A percentile compares a stretch with the other conserved stretches of the same genome.
phyloP scores from a whole-genome alignment of 2,113 vertebrate species.

The Hippocampus mohnikei region DNA sequence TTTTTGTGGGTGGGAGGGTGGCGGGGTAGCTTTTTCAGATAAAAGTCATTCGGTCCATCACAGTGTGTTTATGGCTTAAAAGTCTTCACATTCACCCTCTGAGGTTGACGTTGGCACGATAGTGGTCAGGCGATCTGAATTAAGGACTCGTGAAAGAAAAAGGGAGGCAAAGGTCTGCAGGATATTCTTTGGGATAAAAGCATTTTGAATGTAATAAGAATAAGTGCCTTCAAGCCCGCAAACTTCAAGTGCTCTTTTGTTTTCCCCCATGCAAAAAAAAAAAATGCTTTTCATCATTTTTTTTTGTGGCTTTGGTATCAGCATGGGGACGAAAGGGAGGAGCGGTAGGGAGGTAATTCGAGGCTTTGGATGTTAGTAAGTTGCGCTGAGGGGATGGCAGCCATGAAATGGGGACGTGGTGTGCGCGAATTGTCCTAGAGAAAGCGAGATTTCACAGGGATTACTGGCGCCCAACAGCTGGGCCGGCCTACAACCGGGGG shows the following conservation, averaged over 20 bases:
- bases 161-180: conserved; percentile 26
- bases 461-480: conserved; percentile 67
- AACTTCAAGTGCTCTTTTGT: conserved; percentile 62
- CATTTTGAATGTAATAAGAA: conserved; percentile 22
- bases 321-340: conserved; percentile 1
- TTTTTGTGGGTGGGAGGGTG: not conserved
- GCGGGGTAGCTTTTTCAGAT: conserved; percentile 32
- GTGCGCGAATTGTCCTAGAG: conserved; percentile 64
- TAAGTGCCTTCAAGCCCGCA: conserved; percentile 51
- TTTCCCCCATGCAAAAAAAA: conserved; percentile 25
- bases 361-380: conserved; percentile 39
- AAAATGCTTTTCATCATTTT: conserved; percentile 22
- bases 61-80: conserved; percentile 77
- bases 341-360: not conserved
- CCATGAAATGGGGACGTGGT: conserved; percentile 70
- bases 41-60: conserved; percentile 67
- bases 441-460: conserved; percentile 76
- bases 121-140: conserved; percentile 72
- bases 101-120: conserved; percentile 75
- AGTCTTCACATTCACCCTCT: conserved; percentile 79
- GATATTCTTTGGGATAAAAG: conserved; percentile 53
- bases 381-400: conserved; percentile 65
- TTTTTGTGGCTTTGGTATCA: conserved; percentile 37
- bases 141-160: conserved; percentile 33
- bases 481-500: conserved; percentile 39